A percentile compares a stretch with the other conserved stretches of the same genome.
These are phyloP conservation scores for Chrysolina oricalcia DNA, from an alignment of 2,888 invertebrate species.

Conservation along the genomic window DNA sequence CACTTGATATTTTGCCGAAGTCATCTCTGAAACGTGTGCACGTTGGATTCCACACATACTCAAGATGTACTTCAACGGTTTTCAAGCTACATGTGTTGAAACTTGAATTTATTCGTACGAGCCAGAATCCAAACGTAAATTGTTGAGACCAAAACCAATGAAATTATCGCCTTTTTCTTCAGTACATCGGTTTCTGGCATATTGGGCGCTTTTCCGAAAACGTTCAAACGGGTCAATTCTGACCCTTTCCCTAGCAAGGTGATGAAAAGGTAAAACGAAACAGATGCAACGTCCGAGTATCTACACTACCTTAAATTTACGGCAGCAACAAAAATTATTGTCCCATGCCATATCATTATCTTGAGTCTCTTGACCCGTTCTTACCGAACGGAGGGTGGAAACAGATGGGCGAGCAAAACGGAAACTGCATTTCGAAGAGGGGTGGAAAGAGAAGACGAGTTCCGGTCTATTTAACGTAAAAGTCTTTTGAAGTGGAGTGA, in stretches of 20 bases:
- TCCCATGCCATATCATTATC: constrained; percentile 11
- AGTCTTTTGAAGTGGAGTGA: constrained; percentile 19
- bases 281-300: constrained; percentile 10
- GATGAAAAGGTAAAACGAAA: constrained; percentile 1
- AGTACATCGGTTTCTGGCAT: background rate
- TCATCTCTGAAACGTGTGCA: no score
- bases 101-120: no score
- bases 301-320: background rate
- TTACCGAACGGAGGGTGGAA: constrained; percentile 16
- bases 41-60: no score
- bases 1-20: no score
- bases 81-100: no score
- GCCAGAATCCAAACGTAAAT: no score
- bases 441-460: constrained; percentile 29
- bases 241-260: background rate
- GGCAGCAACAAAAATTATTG: background rate
- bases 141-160: no score
- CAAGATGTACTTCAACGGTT: no score
- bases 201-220: background rate
- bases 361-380: constrained; percentile 26
- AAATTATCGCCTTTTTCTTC: no score
- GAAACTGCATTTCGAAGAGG: constrained; percentile 30
- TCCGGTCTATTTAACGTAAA: constrained; percentile 31
- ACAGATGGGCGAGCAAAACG: constrained; percentile 32
- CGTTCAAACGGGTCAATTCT: background rate